Evolutionary conservation across 2,797 vertebrate species (phyloP), one percentile per base, ranked within the genome.

Genomic region (Lagodon rhomboides): DNA sequence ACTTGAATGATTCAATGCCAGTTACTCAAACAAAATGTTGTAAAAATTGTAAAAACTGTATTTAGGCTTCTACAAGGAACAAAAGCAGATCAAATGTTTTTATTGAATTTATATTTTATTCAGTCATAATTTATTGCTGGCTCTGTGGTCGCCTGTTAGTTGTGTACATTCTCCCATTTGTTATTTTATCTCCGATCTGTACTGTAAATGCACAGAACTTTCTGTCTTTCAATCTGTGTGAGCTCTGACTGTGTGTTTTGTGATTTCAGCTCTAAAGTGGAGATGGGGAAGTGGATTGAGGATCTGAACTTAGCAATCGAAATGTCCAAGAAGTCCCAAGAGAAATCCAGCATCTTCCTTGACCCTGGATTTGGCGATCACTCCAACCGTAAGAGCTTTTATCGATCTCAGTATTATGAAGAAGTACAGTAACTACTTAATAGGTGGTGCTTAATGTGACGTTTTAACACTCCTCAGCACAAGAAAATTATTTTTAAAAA

Each of bases 231-330:
- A 34, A 8, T 34, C 34, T 34, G 34, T 34, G 34, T 44, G 43
- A 13, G 15, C n/a, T 15, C 1, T 4, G 1, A 58, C 6, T 67
- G 41, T 55, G 0, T 80, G 4, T 77, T 77, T 54, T 80, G 55
- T 76, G 13, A 23, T 51, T 34, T 15, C 89, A 99, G 98, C 85
- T 97, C 97, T 9, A 97, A 94, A 71, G 90, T 97, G 81, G 98
- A 99, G 89, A 99, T 99, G 96, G 94, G 96, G 22, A 98, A 98
- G 88, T 99, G 98, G 98, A 96, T 98, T 60, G 96, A 96, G n/a
- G 98, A 99, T 85, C 93, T 99, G 7, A 97, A 97, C 63, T 44
- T 95, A 8, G 97, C 98, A 0, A 98, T 99, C 3, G 96, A 98
- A 58, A 92, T 96, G 85, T 95, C 97, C 68, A 97, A 97, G 93